Conservation (phyloP, 1,140 invertebrate species). For the Riptortus pedestris region DNA sequence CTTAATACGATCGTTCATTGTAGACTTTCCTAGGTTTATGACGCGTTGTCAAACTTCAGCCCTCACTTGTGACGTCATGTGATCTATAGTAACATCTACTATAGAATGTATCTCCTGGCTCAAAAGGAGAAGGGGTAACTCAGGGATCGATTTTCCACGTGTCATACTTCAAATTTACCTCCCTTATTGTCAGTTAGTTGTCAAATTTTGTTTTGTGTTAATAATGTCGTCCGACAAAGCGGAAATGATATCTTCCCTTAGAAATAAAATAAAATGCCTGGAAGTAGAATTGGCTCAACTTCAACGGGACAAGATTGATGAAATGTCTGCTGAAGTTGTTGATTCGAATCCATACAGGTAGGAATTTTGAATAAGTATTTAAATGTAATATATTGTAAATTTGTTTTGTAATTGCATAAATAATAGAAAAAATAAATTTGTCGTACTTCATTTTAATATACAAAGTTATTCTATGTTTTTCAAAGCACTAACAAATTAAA, state of each 20-base stretch:
- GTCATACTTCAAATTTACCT: too few species aligned
- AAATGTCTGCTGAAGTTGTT: slow-evolving; percentile 86
- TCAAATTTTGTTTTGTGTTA: too few species aligned
- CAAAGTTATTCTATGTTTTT: slow-evolving; percentile 8
- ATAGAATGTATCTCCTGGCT: too few species aligned
- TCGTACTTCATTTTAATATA: slow-evolving; percentile 17
- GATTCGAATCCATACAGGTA: slow-evolving; percentile 98
- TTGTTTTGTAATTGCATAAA: slow-evolving; percentile 15
- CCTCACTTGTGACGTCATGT: too few species aligned
- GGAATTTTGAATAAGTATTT: slow-evolving; percentile 1
- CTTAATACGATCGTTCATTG: too few species aligned
- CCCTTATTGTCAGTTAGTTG: too few species aligned
- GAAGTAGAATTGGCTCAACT: slow-evolving; percentile 33
- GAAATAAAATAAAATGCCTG: slow-evolving; percentile 32
- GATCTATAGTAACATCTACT: too few species aligned
- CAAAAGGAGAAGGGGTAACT: too few species aligned
- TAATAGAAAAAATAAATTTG: background rate
- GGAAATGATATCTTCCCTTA: background rate
- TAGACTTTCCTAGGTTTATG: too few species aligned
- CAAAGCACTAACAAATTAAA: background rate
- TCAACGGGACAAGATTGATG: slow-evolving; percentile 49
- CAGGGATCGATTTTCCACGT: too few species aligned
- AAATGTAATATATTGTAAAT: background rate
- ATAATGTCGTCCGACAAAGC: background rate
- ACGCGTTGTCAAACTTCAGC: too few species aligned